phyloP scores from a whole-genome alignment of 1,140 invertebrate species.

The Protaetia brevitarsis region DNA sequence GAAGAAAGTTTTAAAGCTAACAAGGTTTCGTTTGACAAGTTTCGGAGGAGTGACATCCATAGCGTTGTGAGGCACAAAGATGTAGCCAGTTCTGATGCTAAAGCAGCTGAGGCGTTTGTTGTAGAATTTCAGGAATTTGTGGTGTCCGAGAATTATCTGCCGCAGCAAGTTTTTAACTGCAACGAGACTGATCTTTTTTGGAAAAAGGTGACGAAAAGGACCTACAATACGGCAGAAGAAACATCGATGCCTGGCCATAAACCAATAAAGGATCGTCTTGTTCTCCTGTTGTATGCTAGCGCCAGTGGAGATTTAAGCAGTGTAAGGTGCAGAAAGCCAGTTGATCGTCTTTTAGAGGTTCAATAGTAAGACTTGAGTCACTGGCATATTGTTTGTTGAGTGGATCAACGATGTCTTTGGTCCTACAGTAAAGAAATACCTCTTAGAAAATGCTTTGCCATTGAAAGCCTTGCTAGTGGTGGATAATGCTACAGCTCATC shows the following conservation, averaged over 20 bases:
- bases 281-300: constrained; percentile 37
- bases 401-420: background rate
- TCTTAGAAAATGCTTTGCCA: constrained; percentile 32
- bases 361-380: background rate
- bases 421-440: constrained; percentile 44
- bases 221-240: constrained; percentile 33
- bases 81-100: constrained; percentile 14
- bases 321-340: background rate
- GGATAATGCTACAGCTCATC: constrained; percentile 43
- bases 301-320: constrained; percentile 46
- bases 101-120: constrained; percentile 13
- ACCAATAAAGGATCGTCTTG: constrained; percentile 35
- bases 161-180: constrained; percentile 49
- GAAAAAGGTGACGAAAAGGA: constrained; percentile 48
- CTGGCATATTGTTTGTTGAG: background rate
- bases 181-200: constrained; percentile 49
- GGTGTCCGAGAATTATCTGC: constrained; percentile 34
- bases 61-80: constrained; percentile 32
- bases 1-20: background rate
- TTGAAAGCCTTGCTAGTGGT: constrained; percentile 37
- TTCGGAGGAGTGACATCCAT: constrained; percentile 31
- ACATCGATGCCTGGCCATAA: constrained; percentile 29
- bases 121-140: background rate
- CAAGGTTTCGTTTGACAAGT: constrained; percentile 6
- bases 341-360: background rate